Evolutionary conservation across 1,140 invertebrate genomes (phyloP).

Genomic region (Homarus americanus): DNA sequence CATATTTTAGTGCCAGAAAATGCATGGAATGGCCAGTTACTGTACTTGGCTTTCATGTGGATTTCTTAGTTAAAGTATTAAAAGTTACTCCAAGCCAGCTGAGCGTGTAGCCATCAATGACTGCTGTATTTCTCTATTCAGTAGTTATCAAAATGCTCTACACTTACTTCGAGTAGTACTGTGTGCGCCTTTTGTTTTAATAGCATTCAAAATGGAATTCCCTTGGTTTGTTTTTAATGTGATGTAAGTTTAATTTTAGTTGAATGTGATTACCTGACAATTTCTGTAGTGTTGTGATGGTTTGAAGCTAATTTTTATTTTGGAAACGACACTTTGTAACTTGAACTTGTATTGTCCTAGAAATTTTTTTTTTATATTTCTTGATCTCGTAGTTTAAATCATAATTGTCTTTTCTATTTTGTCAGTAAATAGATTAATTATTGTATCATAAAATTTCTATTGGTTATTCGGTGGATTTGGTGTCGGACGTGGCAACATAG

Average conservation of each 20-base stretch:
- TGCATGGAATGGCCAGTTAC: background rate
- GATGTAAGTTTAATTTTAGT: background rate
- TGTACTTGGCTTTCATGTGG: background rate
- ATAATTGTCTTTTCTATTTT: background rate
- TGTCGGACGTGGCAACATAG: no score
- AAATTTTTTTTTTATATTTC: background rate
- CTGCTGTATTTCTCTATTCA: background rate
- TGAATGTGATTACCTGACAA: background rate
- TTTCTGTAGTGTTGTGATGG: background rate
- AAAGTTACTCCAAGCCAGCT: background rate
- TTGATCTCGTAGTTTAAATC: background rate
- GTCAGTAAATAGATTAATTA: background rate
- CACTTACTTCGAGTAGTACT: no score
- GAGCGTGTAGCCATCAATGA: background rate
- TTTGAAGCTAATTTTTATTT: background rate
- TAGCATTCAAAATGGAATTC: background rate
- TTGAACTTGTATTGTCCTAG: no score
- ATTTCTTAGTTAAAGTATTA: background rate
- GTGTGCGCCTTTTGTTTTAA: background rate
- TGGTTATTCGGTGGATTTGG: no score
- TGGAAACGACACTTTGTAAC: background rate
- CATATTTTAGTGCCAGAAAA: background rate
- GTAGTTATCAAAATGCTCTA: background rate
- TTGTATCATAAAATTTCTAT: background rate
- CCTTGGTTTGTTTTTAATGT: background rate